Evolutionary conservation across 2,113 vertebrate genomes (phyloP).

Genomic region (Lepisosteus oculatus): DNA sequence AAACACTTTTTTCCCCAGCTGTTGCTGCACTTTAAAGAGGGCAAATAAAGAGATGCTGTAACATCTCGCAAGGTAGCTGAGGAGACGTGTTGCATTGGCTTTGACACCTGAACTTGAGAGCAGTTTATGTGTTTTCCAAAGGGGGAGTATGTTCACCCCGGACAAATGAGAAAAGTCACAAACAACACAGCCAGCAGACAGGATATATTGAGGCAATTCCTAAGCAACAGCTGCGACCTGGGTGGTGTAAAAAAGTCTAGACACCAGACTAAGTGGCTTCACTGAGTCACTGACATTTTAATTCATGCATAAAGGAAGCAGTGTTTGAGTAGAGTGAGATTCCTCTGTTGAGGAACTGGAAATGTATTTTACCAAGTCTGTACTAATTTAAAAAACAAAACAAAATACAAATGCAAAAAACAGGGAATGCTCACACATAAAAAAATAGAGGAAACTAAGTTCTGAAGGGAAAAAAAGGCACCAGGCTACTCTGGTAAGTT

Average conservation of each 20-base stretch:
- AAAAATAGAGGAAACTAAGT: too few species aligned
- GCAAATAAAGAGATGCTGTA: neutral
- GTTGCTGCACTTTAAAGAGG: neutral
- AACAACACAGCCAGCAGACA: conserved; percentile 62
- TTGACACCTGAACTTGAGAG: neutral
- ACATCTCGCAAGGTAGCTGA: neutral
- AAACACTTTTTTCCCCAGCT: too few species aligned
- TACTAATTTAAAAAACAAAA: too few species aligned
- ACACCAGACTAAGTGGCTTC: conserved; percentile 41
- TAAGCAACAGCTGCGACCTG: conserved; percentile 71
- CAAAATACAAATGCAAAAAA: too few species aligned
- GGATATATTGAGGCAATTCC: conserved; percentile 81
- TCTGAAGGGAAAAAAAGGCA: too few species aligned
- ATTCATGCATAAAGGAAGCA: conserved; percentile 51
- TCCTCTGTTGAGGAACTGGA: conserved; percentile 28
- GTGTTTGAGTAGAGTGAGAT: conserved; percentile 54
- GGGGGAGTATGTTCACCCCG: conserved; percentile 26
- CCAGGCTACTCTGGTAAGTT: too few species aligned
- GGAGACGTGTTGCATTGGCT: neutral
- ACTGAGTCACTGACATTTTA: conserved; percentile 55
- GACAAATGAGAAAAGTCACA: conserved; percentile 72
- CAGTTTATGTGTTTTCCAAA: neutral
- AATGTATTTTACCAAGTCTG: conserved; percentile 33
- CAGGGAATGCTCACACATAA: too few species aligned
- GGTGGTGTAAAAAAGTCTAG: conserved; percentile 56